Evolutionary conservation across 2,113 vertebrate genomes (phyloP).

Genomic region (Gobiocypris rarus): DNA sequence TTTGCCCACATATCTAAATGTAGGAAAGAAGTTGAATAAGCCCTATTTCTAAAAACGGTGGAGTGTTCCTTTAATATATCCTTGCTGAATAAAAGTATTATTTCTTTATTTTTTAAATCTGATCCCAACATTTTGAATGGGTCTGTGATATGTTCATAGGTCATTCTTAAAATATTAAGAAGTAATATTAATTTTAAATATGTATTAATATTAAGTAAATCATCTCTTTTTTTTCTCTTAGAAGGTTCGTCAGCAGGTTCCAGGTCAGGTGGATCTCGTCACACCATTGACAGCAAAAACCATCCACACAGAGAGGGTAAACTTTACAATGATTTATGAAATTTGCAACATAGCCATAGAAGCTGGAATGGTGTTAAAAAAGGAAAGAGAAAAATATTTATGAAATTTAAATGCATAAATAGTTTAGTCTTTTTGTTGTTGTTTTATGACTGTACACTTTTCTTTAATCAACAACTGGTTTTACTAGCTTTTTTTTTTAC

Average conservation of each 20-base stretch:
- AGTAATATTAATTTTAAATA: neutral
- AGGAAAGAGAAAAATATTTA: neutral
- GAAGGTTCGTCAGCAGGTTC: slow-evolving; percentile 81
- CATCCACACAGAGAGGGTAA: slow-evolving; percentile 90
- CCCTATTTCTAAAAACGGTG: too few species aligned
- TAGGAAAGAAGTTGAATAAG: too few species aligned
- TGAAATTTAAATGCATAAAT: neutral
- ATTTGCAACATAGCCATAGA: neutral
- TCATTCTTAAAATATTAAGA: neutral
- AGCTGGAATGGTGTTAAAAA: too few species aligned
- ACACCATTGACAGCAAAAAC: slow-evolving; percentile 86
- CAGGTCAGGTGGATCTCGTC: slow-evolving; percentile 82
- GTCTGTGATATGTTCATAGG: neutral
- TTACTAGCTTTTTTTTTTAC: neutral
- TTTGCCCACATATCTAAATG: too few species aligned
- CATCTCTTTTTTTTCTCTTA: slow-evolving; percentile 35
- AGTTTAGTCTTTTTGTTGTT: neutral
- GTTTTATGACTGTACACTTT: neutral
- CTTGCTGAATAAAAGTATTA: neutral
- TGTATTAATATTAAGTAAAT: neutral
- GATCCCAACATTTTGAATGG: neutral
- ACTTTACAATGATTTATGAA: neutral
- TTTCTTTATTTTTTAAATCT: neutral
- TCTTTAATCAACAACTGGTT: neutral
- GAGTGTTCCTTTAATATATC: neutral